Evolutionary conservation across 2,113 vertebrate species (phyloP).

Genomic region (Syrmaticus mikado): DNA sequence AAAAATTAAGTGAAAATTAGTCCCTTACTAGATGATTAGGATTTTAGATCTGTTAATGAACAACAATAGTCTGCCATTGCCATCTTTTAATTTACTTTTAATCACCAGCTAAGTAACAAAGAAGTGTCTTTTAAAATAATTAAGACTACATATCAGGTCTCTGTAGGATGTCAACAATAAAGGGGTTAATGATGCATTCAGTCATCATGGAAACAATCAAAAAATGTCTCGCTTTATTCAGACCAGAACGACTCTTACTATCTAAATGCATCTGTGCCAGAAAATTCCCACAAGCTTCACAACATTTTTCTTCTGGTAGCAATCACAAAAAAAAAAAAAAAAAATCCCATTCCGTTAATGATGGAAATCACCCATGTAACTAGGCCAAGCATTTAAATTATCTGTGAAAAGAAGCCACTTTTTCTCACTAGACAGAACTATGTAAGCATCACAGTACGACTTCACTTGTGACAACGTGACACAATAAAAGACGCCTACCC

Average conservation of each 20-base stretch:
- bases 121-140: conserved; percentile 88
- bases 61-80: conserved; percentile 81
- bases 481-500: background rate
- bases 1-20: conserved; percentile 85
- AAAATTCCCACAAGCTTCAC: conserved; percentile 72
- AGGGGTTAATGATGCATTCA: conserved; percentile 86
- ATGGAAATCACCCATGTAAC: conserved; percentile 44
- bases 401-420: conserved; percentile 33
- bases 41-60: conserved; percentile 82
- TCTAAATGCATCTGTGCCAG: conserved; percentile 77
- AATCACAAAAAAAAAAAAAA: conserved; percentile 24
- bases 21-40: conserved; percentile 82
- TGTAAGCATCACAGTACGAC: conserved; percentile 22
- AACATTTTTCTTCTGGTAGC: conserved; percentile 65
- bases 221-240: conserved; percentile 77
- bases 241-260: conserved; percentile 72
- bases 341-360: background rate
- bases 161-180: conserved; percentile 86
- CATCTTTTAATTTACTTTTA: conserved; percentile 87
- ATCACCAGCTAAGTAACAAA: conserved; percentile 86
- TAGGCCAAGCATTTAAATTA: conserved; percentile 63
- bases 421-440: conserved; percentile 25
- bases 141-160: conserved; percentile 85
- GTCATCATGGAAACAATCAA: conserved; percentile 80
- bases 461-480: background rate